Conservation (phyloP, 2,888 invertebrate species). For the Synanthedon andrenaeformis region DNA sequence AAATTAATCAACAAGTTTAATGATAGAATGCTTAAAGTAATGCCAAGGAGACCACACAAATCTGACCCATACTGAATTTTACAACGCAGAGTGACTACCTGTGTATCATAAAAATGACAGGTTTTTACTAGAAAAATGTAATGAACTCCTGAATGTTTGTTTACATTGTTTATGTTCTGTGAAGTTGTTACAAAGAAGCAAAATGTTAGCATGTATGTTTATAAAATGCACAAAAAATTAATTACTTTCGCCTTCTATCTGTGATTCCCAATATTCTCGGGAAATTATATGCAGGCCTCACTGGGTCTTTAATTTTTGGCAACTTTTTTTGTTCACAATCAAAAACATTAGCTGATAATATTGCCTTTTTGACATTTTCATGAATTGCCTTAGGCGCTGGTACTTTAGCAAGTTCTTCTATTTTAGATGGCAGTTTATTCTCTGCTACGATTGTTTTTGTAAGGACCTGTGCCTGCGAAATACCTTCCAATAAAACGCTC, state of each 20-base stretch:
- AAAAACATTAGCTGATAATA: conserved; percentile 75
- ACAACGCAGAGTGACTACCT: too few species aligned
- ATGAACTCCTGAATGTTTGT: too few species aligned
- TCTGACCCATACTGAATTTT: too few species aligned
- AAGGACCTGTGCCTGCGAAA: conserved; percentile 82
- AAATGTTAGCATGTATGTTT: not conserved
- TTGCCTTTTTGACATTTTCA: conserved; percentile 72
- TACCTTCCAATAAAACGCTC: conserved; percentile 78
- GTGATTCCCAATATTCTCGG: conserved; percentile 82
- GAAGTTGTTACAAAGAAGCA: not conserved
- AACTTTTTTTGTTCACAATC: conserved; percentile 85
- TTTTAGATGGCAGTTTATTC: conserved; percentile 71
- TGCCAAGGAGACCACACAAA: too few species aligned
- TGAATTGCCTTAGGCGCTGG: conserved; percentile 65
- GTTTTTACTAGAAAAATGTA: too few species aligned
- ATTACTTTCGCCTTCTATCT: conserved; percentile 77
- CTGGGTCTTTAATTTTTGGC: conserved; percentile 77
- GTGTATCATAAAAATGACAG: too few species aligned
- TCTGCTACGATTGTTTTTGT: conserved; percentile 80
- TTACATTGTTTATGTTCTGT: too few species aligned
- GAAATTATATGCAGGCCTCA: conserved; percentile 78
- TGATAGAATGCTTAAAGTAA: too few species aligned
- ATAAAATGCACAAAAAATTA: conserved; percentile 1
- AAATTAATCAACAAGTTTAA: too few species aligned
- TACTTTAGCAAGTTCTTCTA: conserved; percentile 63